Evolutionary conservation across 64 coral and sea anemone species (phyloP).

Genomic region (Cladopsammia gracilis): DNA sequence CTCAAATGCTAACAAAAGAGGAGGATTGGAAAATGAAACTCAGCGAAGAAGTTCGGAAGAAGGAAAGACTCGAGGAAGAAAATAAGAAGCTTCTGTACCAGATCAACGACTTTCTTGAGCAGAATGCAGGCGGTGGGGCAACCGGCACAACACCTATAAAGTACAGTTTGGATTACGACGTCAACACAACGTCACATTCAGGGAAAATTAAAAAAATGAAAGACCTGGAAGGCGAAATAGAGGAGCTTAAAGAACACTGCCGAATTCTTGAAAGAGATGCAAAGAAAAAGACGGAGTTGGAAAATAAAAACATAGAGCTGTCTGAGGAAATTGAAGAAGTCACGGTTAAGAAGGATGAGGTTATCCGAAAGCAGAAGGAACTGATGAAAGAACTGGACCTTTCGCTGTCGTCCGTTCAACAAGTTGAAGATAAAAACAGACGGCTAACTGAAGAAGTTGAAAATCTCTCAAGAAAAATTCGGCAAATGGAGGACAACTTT

Average conservation of each 20-base stretch:
- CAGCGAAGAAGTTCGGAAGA: constrained; percentile 59
- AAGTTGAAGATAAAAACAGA: constrained; percentile 81
- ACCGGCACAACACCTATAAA: neutral
- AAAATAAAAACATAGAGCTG: constrained; percentile 83
- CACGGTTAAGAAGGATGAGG: constrained; percentile 63
- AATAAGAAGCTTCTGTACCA: constrained; percentile 90
- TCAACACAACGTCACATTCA: neutral
- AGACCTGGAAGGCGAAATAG: constrained; percentile 68
- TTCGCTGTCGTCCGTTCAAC: constrained; percentile 62
- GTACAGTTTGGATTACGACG: neutral
- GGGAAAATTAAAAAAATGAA: constrained; percentile 25
- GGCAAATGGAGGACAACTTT: constrained; percentile 89
- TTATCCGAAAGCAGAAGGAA: constrained; percentile 82
- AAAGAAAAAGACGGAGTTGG: constrained; percentile 79
- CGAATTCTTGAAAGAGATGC: constrained; percentile 58
- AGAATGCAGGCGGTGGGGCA: neutral
- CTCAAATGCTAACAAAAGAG: neutral
- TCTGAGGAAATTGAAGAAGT: constrained; percentile 80
- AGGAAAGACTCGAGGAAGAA: constrained; percentile 80
- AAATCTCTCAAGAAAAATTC: constrained; percentile 77
- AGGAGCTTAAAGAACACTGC: constrained; percentile 60
- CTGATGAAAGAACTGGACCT: constrained; percentile 82
- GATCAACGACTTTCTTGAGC: constrained; percentile 65
- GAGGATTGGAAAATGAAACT: constrained; percentile 48
- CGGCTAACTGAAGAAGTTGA: constrained; percentile 74